Conservation (phyloP, 2,797 vertebrate species). For the Peromyscus nudipes region DNA sequence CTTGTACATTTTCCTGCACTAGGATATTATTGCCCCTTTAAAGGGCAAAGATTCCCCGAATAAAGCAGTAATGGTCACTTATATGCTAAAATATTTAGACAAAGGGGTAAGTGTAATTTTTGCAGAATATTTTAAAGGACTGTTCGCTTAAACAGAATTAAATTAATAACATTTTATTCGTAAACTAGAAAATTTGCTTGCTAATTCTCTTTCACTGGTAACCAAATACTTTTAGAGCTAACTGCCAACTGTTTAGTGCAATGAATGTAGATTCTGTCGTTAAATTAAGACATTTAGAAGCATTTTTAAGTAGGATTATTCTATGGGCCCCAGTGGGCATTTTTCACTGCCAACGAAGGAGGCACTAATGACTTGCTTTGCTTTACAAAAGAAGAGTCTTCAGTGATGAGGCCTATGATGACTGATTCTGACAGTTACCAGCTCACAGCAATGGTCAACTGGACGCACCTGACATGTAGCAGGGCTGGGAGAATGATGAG, state of each 20-base stretch:
- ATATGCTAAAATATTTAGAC: conserved; percentile 53
- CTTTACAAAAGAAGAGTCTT: not conserved
- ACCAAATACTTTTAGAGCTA: conserved; percentile 58
- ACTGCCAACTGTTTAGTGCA: not conserved
- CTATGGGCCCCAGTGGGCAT: not conserved
- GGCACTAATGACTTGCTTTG: not conserved
- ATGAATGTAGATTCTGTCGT: not conserved
- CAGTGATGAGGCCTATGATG: not conserved
- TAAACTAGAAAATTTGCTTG: conserved; percentile 57
- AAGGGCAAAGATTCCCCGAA: conserved; percentile 46
- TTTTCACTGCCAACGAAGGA: not conserved
- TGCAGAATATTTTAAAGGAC: conserved; percentile 5
- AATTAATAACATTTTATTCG: conserved; percentile 62
- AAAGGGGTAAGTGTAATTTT: conserved; percentile 16
- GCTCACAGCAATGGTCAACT: not conserved
- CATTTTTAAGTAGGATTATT: conserved; percentile 46
- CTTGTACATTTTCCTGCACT: not conserved
- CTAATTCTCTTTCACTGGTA: conserved; percentile 56
- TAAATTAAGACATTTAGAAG: conserved; percentile 42
- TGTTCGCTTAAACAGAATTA: conserved; percentile 50
- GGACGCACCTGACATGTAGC: not conserved
- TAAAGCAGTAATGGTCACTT: conserved; percentile 35
- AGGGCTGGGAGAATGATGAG: not conserved
- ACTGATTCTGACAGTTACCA: not conserved
- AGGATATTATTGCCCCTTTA: conserved; percentile 28